Percentiles rank a stretch among this genome's conserved stretches.
Evolutionary conservation across 2,797 vertebrate species (phyloP).

Genomic region (Pipistrellus kuhlii): DNA sequence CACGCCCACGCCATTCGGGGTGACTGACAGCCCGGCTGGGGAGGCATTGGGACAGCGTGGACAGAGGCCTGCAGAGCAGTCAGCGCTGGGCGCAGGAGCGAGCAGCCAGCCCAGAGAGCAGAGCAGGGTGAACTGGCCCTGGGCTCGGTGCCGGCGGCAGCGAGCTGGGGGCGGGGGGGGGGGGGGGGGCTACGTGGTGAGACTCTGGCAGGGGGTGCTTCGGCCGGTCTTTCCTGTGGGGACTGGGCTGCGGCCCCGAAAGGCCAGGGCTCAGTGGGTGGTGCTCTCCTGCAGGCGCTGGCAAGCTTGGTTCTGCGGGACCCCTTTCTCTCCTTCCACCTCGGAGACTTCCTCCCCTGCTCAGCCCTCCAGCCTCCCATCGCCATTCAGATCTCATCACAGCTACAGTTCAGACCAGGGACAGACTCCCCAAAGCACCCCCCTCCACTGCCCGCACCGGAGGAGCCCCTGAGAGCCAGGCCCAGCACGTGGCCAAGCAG

Average conservation of each 20-base stretch:
- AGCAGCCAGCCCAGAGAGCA: not conserved
- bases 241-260: constrained; percentile 52
- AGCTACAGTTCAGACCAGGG: not conserved
- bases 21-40: not conserved
- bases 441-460: not conserved
- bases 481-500: not conserved
- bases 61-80: not conserved
- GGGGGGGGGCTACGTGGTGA: too few relatives aligned
- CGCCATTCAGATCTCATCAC: constrained; percentile 65
- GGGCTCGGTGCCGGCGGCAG: not conserved
- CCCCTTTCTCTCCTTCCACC: not conserved
- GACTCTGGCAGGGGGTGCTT: constrained; percentile 40
- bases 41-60: not conserved
- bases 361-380: constrained; percentile 7
- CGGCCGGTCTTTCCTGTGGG: constrained; percentile 70
- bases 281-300: constrained; percentile 37
- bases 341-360: constrained; percentile 4
- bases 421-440: not conserved
- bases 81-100: rapidly evolving
- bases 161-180: not conserved
- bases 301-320: not conserved
- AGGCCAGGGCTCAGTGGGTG: constrained; percentile 64
- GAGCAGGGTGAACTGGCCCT: not conserved
- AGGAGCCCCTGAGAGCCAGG: not conserved
- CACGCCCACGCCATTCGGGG: not conserved